These are phyloP conservation scores for Marmota monax DNA, from an alignment of 2,113 vertebrate species.

Conservation along the genomic window DNA sequence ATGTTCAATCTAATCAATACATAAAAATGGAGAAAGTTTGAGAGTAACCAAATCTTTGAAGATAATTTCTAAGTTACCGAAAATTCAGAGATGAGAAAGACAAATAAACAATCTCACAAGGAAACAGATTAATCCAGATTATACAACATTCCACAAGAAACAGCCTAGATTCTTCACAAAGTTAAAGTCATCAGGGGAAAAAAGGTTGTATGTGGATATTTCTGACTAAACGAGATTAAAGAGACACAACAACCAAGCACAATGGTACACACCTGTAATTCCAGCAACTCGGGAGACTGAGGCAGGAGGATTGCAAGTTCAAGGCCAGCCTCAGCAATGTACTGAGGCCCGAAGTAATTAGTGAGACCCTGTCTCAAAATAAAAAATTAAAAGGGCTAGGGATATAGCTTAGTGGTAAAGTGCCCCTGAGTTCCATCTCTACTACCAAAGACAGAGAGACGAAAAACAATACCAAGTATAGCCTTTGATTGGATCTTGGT, in stretches of 20 bases:
- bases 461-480: neutral
- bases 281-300: too few relatives aligned
- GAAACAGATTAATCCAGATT: neutral
- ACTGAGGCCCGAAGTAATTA: too few relatives aligned
- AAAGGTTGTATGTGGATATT: neutral
- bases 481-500: neutral
- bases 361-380: too few relatives aligned
- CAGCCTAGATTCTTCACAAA: neutral
- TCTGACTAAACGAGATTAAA: neutral
- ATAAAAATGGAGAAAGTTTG: neutral
- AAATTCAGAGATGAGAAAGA: neutral
- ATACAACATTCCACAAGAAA: neutral
- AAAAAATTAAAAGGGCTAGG: too few relatives aligned
- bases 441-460: too few relatives aligned
- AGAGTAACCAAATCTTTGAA: neutral
- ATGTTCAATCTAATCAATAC: neutral
- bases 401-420: too few relatives aligned
- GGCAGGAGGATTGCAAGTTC: too few relatives aligned
- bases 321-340: too few relatives aligned
- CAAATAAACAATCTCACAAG: neutral
- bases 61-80: neutral
- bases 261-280: too few relatives aligned
- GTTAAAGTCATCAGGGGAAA: neutral
- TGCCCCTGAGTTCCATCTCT: too few relatives aligned
- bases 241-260: neutral